phyloP scores from a whole-genome alignment of 2,888 invertebrate species.

The Monopis laevigella region DNA sequence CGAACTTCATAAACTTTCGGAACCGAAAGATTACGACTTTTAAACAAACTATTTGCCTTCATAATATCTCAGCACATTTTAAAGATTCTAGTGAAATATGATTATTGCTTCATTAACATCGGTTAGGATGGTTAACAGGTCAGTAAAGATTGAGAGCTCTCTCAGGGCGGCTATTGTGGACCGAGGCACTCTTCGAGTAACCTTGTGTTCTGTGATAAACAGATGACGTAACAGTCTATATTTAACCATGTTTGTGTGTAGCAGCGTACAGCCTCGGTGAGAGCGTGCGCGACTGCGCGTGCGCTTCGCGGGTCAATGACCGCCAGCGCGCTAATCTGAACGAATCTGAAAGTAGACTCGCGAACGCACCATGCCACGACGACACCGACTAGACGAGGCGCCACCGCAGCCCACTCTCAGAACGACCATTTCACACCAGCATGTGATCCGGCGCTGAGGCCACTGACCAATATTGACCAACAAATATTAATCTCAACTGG shows the following conservation, averaged over 20 bases:
- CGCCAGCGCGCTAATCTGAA: conserved; percentile 34
- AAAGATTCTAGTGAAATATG: no score
- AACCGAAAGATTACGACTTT: no score
- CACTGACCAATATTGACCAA: no score
- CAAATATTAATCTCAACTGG: no score
- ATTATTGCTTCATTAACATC: no score
- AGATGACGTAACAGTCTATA: conserved; percentile 58
- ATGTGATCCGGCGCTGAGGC: no score
- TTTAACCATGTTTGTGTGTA: conserved; percentile 46
- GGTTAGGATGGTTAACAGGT: no score
- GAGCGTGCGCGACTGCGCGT: conserved; percentile 31
- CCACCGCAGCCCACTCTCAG: no score
- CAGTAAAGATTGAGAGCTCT: conserved; percentile 1
- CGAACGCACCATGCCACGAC: conserved; percentile 7
- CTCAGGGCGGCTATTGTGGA: not conserved
- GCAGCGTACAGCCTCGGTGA: conserved; percentile 16
- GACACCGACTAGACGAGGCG: conserved; percentile 1
- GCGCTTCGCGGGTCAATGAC: conserved; percentile 50
- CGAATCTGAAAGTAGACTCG: conserved; percentile 34
- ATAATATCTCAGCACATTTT: no score
- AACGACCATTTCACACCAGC: no score
- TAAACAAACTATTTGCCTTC: no score
- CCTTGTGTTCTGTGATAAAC: conserved; percentile 63
- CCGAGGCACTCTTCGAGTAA: conserved; percentile 31
- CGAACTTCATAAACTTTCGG: no score